These are phyloP conservation scores for Dicyrtoma fusca DNA, from an alignment of 2,888 invertebrate genomes.

Conservation along the genomic window DNA sequence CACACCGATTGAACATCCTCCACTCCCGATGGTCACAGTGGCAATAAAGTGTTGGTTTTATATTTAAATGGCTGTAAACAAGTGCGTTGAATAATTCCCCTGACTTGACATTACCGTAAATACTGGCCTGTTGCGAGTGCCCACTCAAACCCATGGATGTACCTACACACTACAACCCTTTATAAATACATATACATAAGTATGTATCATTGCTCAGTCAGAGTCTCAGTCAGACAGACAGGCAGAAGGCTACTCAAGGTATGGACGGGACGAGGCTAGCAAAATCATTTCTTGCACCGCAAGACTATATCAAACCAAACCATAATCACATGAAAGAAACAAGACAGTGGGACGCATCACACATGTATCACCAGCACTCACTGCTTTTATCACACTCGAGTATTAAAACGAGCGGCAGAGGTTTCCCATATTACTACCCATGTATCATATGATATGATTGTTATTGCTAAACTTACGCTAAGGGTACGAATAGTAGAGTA, in stretches of 20 bases:
- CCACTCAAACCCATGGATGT: background rate
- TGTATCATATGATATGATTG: background rate
- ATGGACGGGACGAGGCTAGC: background rate
- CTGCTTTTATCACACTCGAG: no score
- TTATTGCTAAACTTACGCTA: no score
- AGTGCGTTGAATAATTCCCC: constrained; percentile 14
- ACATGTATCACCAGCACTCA: constrained; percentile 1
- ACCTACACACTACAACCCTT: background rate
- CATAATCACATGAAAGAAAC: background rate
- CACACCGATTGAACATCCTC: constrained; percentile 18
- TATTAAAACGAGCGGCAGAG: no score
- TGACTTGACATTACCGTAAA: constrained; percentile 2
- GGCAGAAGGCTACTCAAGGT: constrained; percentile 2
- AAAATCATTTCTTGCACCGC: background rate
- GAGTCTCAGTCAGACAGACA: no score
- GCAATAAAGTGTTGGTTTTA: constrained; percentile 11
- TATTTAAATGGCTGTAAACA: constrained; percentile 33
- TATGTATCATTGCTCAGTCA: background rate
- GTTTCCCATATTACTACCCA: constrained; percentile 8
- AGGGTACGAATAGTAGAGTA: no score
- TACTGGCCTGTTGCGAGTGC: no score
- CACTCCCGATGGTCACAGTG: constrained; percentile 10
- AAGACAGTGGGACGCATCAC: background rate
- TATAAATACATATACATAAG: background rate
- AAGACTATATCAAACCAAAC: background rate